Percentiles rank a stretch among this genome's conserved stretches.
Conservation (phyloP, 2,113 vertebrate species). For the Stigmatopora argus region DNA sequence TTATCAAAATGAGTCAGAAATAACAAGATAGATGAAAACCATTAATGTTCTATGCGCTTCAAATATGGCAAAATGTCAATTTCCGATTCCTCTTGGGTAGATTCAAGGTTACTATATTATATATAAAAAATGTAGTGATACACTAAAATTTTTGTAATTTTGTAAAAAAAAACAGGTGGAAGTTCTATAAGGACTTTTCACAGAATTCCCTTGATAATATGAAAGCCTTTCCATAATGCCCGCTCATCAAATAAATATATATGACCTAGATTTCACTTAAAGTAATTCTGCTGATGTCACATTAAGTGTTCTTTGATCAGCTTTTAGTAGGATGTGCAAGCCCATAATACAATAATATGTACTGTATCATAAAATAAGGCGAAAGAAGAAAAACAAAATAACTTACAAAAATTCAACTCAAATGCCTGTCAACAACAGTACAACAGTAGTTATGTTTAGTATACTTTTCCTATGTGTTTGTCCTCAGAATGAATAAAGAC, state of each 20-base stretch:
- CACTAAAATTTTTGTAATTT: too few relatives aligned
- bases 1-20: background rate
- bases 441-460: too few relatives aligned
- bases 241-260: slow-evolving; percentile 41
- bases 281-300: slow-evolving; percentile 8
- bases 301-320: slow-evolving; percentile 7
- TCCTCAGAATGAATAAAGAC: background rate
- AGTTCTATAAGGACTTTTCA: background rate
- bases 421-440: too few relatives aligned
- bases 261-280: slow-evolving; percentile 18
- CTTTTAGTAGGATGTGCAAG: background rate
- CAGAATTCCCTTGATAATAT: background rate
- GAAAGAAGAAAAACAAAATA: too few relatives aligned
- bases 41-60: too few relatives aligned
- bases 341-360: background rate
- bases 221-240: slow-evolving; percentile 1
- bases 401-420: too few relatives aligned
- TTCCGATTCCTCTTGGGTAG: too few relatives aligned
- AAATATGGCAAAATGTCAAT: too few relatives aligned
- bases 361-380: too few relatives aligned
- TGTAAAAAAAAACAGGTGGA: background rate
- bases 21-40: too few relatives aligned
- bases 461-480: background rate
- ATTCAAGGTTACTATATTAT: too few relatives aligned
- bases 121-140: too few relatives aligned